A percentile compares a stretch with the other conserved stretches of the same genome.
phyloP scores from a whole-genome alignment of 2,113 vertebrate species.

The Cricetomys ansorgei region DNA sequence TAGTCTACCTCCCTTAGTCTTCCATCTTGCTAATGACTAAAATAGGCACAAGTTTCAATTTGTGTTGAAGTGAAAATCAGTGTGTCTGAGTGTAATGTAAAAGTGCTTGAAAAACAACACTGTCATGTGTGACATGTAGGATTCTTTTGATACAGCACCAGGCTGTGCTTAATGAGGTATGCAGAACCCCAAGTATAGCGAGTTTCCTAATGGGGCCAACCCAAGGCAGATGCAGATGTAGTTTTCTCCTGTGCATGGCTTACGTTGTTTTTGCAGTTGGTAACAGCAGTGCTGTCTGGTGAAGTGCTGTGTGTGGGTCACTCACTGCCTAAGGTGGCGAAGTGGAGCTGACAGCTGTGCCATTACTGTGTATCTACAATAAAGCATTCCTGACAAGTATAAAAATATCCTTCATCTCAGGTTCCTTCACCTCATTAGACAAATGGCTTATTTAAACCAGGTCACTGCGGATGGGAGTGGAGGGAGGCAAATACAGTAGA shows the following conservation, averaged over 20 bases:
- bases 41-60: background rate
- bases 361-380: background rate
- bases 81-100: background rate
- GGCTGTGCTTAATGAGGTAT: background rate
- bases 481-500: background rate
- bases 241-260: background rate
- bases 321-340: conserved; percentile 31
- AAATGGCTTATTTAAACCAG: conserved; percentile 70
- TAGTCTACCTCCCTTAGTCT: background rate
- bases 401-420: conserved; percentile 61
- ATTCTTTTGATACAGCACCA: background rate
- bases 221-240: background rate
- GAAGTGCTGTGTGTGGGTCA: background rate
- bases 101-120: background rate
- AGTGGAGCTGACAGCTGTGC: conserved; percentile 49
- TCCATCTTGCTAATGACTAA: background rate
- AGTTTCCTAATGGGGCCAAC: background rate
- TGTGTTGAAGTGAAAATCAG: conserved; percentile 1
- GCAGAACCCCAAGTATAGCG: background rate
- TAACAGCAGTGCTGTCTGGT: background rate
- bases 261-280: conserved; percentile 21
- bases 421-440: conserved; percentile 32
- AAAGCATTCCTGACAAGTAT: conserved; percentile 63
- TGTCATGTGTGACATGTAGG: background rate
- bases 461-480: background rate